Evolutionary conservation across 2,888 invertebrate species (phyloP).

Genomic region (Elmis aenea): DNA sequence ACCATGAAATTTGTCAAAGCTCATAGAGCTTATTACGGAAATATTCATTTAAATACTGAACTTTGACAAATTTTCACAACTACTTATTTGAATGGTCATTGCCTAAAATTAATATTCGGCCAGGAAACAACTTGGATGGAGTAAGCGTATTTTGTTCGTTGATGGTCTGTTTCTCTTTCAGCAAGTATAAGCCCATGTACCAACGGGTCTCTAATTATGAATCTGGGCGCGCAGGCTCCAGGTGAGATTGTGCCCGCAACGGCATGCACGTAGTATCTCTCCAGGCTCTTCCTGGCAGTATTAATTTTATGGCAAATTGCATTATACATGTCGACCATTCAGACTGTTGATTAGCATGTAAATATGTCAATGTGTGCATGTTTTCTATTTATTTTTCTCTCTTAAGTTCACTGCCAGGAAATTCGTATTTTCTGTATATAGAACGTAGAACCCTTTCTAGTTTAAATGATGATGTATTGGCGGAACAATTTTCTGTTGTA

Average conservation of each 20-base stretch:
- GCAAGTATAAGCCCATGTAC: constrained; percentile 56
- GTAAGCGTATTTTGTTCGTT: constrained; percentile 14
- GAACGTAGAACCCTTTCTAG: too few relatives aligned
- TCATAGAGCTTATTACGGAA: too few relatives aligned
- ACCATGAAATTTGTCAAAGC: too few relatives aligned
- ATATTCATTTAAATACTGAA: too few relatives aligned
- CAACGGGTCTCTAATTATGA: constrained; percentile 57
- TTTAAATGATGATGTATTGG: too few relatives aligned
- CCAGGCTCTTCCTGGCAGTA: constrained; percentile 25
- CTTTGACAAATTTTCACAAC: too few relatives aligned
- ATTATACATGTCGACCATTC: constrained; percentile 10
- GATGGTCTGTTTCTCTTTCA: constrained; percentile 50
- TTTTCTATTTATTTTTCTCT: constrained; percentile 8
- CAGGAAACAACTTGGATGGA: constrained; percentile 23
- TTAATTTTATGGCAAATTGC: constrained; percentile 23
- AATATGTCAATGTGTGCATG: constrained; percentile 11
- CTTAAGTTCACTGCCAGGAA: constrained; percentile 19
- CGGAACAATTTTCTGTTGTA: too few relatives aligned
- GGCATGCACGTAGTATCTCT: constrained; percentile 33
- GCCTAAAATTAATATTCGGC: constrained; percentile 25
- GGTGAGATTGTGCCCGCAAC: constrained; percentile 46
- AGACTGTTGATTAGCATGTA: constrained; percentile 12
- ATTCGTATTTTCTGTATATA: constrained; percentile 9
- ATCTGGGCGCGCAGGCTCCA: constrained; percentile 52
- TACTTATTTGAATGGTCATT: constrained; percentile 14